A percentile compares a stretch with the other conserved stretches of the same genome.
Evolutionary conservation across 2,888 invertebrate genomes (phyloP).

Genomic region (Mythimna albipuncta): DNA sequence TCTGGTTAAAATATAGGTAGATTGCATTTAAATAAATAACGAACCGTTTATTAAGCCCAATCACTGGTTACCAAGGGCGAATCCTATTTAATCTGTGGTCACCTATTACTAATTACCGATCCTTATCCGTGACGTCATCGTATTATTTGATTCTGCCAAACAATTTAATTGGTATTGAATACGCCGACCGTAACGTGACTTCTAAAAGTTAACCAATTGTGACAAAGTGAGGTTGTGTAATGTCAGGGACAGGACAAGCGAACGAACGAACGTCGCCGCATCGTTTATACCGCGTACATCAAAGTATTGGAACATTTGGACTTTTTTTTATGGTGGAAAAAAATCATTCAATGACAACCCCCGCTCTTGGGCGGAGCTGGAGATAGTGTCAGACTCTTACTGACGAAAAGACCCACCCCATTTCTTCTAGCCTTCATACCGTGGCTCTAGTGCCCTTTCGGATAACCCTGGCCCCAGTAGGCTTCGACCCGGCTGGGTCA

Average conservation of each 20-base stretch:
- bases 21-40: not conserved
- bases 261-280: not conserved
- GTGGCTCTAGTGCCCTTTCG: too few species aligned
- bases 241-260: not conserved
- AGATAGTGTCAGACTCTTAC: too few species aligned
- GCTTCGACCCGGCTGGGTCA: too few species aligned
- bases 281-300: too few species aligned
- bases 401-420: too few species aligned
- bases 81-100: slow-evolving; percentile 7
- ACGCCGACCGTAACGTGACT: slow-evolving; percentile 39
- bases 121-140: slow-evolving; percentile 22
- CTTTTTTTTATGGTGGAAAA: too few species aligned
- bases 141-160: slow-evolving; percentile 16
- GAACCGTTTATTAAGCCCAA: not conserved
- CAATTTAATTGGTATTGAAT: slow-evolving; percentile 49
- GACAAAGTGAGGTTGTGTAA: slow-evolving; percentile 30
- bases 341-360: too few species aligned
- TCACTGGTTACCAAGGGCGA: not conserved
- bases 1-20: too few species aligned
- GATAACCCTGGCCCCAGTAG: too few species aligned
- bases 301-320: too few species aligned
- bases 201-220: slow-evolving; percentile 41
- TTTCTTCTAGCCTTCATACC: too few species aligned
- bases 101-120: slow-evolving; percentile 26
- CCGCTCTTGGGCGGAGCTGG: too few species aligned